phyloP scores from a whole-genome alignment of 2,113 vertebrate species.

The Malaclemys terrapin region DNA sequence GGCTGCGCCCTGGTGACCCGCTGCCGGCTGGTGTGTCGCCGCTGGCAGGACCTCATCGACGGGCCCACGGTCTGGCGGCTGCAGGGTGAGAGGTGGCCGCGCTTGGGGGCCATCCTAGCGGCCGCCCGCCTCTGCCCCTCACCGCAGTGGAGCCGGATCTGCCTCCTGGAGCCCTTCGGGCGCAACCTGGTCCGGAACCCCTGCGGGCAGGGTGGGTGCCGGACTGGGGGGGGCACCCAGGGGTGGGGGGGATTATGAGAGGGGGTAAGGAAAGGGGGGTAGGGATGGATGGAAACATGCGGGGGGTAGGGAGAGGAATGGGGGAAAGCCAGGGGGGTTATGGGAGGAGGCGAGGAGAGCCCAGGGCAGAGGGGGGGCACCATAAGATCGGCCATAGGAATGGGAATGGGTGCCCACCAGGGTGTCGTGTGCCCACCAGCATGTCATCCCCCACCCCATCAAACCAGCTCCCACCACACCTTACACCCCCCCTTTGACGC shows the following conservation, averaged over 20 bases:
- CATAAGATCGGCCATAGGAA: no score
- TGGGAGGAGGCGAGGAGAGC: no score
- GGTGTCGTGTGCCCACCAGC: no score
- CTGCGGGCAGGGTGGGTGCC: constrained; percentile 28
- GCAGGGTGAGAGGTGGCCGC: not conserved
- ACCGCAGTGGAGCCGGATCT: not conserved
- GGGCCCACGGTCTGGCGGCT: constrained; percentile 44
- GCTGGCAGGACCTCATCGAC: constrained; percentile 59
- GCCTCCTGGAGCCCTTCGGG: not conserved
- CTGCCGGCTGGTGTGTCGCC: constrained; percentile 55
- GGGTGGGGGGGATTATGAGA: no score
- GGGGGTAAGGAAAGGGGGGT: no score
- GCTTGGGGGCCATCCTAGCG: not conserved
- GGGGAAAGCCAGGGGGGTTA: no score
- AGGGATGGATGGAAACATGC: no score
- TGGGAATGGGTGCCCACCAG: not conserved
- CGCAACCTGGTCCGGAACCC: constrained; percentile 50
- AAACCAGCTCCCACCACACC: not conserved
- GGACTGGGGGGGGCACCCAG: no score
- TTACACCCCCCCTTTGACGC: no score
- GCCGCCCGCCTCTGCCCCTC: not conserved
- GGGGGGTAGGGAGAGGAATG: no score
- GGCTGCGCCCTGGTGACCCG: constrained; percentile 1
- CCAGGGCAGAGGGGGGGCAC: no score
- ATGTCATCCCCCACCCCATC: no score